Evolutionary conservation across 2,113 vertebrate species (phyloP), one percentile per base, ranked within the genome.

Genomic region (Bubalus kerabau): DNA sequence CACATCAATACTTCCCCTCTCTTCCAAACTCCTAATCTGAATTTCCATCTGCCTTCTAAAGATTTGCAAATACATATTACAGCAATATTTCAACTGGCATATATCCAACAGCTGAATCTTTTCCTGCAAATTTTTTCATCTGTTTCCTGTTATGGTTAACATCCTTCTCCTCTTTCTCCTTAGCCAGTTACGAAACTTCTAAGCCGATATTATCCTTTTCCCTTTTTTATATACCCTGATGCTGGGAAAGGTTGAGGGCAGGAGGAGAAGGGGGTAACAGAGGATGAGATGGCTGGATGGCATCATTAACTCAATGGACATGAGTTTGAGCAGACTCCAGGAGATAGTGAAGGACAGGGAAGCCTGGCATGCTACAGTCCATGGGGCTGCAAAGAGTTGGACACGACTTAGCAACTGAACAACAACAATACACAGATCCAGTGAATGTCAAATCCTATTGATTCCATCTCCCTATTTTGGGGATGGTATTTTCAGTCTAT

Each of bases 41-140:
- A 88, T 90, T 96, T 95, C 46, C 46, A 74, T 57, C 87, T 96
- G 62, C 64, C 87, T 97, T 46, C 91, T 93, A 46, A 94, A 95
- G 76, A 83, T 87, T 86, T 97, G 28, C 57, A 97, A 96, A 82
- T 97, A 92, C 50, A 81, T 19, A 23, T n/a, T 94, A 90, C 76
- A 54, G 86, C n/a, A 94, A 1, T 88, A 60, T 96, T 95, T 91
- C 96, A 94, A 87, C 81, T 94, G 88, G 81, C 80, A 17, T 50
- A 59, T 84, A 87, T 87, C 26, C 71, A 97, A 80, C 13, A 87
- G 46, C 40, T 92, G 52, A 90, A 82, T 82, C 52, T 84, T 97
- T 91, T 80, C 64, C 19, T 90, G 74, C 62, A 92, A n/a, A 95
- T 59, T 87, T 82, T 81, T 92, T 86, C 52, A 95, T 93, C 60